A percentile compares a stretch with the other conserved stretches of the same genome.
phyloP scores from a whole-genome alignment of 2,888 invertebrate genomes.

The Hyles lineata region DNA sequence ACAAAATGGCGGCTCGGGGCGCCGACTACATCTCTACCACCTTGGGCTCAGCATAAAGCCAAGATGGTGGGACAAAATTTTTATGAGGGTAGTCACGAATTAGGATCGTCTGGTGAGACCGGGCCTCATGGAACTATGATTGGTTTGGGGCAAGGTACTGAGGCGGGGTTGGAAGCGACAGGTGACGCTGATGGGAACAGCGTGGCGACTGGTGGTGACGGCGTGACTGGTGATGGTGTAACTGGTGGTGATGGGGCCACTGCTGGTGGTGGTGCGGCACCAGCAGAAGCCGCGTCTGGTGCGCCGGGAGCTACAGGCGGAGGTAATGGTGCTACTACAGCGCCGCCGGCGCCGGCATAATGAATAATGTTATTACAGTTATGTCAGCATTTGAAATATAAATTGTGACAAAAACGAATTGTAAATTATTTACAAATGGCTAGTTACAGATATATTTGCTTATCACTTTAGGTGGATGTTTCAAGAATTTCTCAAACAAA shows the following conservation, averaged over 20 bases:
- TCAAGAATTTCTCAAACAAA: too few relatives aligned
- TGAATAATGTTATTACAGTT: too few relatives aligned
- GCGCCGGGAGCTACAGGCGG: not conserved
- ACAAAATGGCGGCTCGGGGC: constrained; percentile 54
- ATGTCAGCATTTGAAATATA: too few relatives aligned
- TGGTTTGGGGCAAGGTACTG: not conserved
- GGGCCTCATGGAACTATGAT: not conserved
- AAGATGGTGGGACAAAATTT: not conserved
- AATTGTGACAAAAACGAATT: too few relatives aligned
- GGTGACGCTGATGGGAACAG: not conserved
- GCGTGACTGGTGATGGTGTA: not conserved
- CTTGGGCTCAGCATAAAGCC: constrained; percentile 51
- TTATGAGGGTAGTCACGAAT: constrained; percentile 27
- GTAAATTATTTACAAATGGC: too few relatives aligned
- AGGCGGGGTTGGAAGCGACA: not conserved
- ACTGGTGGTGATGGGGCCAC: not conserved
- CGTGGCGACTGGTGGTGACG: not conserved
- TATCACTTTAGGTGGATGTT: too few relatives aligned
- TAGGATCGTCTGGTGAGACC: constrained; percentile 10
- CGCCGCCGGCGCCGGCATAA: not conserved
- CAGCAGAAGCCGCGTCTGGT: not conserved
- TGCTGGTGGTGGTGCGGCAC: not conserved
- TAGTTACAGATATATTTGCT: too few relatives aligned
- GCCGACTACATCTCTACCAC: constrained; percentile 61
- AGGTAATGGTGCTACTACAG: not conserved